Evolutionary conservation across 1,140 invertebrate genomes (phyloP).

Genomic region (Pseudomyrmex cubaensis): DNA sequence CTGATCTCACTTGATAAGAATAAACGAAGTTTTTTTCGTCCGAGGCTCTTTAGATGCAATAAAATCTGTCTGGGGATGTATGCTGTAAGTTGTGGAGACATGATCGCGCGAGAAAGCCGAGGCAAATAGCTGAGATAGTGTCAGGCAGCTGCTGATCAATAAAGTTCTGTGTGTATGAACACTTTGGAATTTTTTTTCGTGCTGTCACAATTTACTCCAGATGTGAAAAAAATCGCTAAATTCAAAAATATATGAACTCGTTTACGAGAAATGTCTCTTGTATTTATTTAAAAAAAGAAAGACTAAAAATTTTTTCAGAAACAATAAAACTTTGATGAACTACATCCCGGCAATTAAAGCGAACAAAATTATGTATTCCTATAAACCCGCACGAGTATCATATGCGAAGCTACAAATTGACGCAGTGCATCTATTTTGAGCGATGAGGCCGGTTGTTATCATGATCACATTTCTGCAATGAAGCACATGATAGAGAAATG

Average conservation of each 20-base stretch:
- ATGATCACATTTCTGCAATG: conserved; percentile 45
- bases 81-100: conserved; percentile 43
- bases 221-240: neutral
- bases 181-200: conserved; percentile 28
- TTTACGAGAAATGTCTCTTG: too few species aligned
- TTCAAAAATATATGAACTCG: neutral
- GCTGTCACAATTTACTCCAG: too few species aligned
- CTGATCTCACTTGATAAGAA: conserved; percentile 23
- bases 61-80: conserved; percentile 38
- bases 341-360: neutral
- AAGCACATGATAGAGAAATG: conserved; percentile 40
- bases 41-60: conserved; percentile 27
- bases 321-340: too few species aligned
- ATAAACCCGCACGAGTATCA: neutral
- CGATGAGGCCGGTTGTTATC: neutral
- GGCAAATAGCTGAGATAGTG: conserved; percentile 35
- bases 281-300: too few species aligned
- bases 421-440: conserved; percentile 26
- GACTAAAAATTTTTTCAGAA: too few species aligned
- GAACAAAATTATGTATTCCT: too few species aligned
- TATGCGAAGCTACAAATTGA: conserved; percentile 7
- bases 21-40: conserved; percentile 41
- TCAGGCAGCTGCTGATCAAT: conserved; percentile 42
- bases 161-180: conserved; percentile 11
- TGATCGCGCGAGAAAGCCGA: conserved; percentile 37